Evolutionary conservation across 2,797 vertebrate genomes (phyloP).

Genomic region (Tokudaia tokunoshimensis): DNA sequence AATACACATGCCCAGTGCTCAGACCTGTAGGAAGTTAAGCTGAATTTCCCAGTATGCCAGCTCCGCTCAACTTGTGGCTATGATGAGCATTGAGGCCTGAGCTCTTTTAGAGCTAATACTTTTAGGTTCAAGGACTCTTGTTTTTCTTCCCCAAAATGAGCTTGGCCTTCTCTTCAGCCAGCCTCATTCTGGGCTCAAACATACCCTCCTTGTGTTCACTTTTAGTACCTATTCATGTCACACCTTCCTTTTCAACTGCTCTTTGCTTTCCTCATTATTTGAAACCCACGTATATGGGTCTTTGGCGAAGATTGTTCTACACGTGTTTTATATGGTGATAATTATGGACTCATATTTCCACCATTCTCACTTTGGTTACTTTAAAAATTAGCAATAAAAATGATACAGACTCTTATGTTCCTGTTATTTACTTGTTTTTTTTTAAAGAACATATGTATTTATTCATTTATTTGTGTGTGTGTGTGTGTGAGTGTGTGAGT

Average conservation of each 20-base stretch:
- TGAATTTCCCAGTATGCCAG: neutral
- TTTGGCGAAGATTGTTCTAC: neutral
- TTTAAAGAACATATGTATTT: too few species aligned
- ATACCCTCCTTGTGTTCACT: neutral
- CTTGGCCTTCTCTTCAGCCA: neutral
- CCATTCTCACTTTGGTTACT: neutral
- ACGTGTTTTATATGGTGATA: neutral
- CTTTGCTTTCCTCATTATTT: neutral
- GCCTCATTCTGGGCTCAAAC: neutral
- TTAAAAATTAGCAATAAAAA: slow-evolving; percentile 36
- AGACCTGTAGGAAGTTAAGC: neutral
- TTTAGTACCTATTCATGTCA: neutral
- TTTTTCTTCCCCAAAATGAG: neutral
- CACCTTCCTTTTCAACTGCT: neutral
- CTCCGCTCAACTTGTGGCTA: neutral
- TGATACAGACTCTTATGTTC: neutral
- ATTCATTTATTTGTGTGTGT: too few species aligned
- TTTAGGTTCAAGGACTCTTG: neutral
- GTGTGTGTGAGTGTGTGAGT: too few species aligned
- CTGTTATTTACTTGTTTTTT: neutral
- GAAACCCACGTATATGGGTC: neutral
- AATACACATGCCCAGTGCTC: neutral
- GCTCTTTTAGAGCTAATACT: neutral
- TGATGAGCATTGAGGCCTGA: neutral
- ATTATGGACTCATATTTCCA: neutral